Conservation (phyloP, 1,140 invertebrate species). For the Ostrea edulis region DNA sequence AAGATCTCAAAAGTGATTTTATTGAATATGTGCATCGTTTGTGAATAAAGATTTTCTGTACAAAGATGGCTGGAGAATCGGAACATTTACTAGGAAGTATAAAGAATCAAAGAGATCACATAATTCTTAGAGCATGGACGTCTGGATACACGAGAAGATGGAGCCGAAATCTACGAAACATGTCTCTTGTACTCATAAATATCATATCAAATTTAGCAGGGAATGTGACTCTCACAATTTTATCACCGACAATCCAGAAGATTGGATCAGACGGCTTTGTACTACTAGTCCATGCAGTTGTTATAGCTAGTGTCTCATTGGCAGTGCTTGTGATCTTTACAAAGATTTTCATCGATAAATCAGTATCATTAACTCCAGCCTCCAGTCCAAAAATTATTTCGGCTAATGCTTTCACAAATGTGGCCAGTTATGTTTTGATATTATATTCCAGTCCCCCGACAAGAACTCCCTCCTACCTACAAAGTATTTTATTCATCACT, state of each 20-base stretch:
- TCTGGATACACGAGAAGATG: conserved; percentile 2
- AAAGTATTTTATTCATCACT: conserved; percentile 59
- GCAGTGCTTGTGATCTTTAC: conserved; percentile 44
- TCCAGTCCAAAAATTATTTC: conserved; percentile 52
- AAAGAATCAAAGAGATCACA: not conserved
- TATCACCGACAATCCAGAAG: conserved; percentile 55
- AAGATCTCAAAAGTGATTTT: too few species aligned
- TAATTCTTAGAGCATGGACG: conserved; percentile 28
- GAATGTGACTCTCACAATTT: conserved; percentile 59
- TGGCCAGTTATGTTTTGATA: conserved; percentile 61
- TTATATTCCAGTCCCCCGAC: conserved; percentile 58
- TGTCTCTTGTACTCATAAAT: conserved; percentile 51
- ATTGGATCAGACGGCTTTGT: conserved; percentile 57
- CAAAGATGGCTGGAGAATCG: too few species aligned
- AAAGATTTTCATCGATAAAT: conserved; percentile 30
- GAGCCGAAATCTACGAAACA: conserved; percentile 12
- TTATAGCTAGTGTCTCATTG: conserved; percentile 53
- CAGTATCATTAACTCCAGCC: conserved; percentile 45
- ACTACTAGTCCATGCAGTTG: conserved; percentile 49
- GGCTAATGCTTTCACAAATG: conserved; percentile 53
- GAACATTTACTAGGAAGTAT: too few species aligned
- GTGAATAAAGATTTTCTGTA: too few species aligned
- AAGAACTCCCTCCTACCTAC: conserved; percentile 63
- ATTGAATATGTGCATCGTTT: too few species aligned
- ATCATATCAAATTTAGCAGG: conserved; percentile 56